Evolutionary conservation across 2,113 vertebrate genomes (phyloP).

Genomic region (Proteles cristata): DNA sequence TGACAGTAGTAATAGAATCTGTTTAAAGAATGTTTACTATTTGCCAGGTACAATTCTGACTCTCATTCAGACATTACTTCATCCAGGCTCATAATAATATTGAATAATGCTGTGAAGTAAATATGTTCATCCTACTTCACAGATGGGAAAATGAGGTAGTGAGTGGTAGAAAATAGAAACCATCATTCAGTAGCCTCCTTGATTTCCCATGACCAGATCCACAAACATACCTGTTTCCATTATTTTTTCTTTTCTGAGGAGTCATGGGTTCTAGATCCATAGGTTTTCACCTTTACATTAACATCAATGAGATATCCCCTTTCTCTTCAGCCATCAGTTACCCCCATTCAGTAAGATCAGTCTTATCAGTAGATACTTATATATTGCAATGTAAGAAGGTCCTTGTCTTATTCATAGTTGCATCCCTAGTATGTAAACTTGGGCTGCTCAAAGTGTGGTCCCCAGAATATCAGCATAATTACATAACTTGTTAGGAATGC

Average conservation of each 20-base stretch:
- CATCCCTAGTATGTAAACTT: neutral
- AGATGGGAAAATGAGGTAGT: neutral
- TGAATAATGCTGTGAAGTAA: neutral
- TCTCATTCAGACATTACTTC: neutral
- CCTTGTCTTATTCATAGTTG: neutral
- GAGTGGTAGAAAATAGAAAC: constrained; percentile 15
- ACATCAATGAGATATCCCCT: neutral
- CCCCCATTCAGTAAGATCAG: neutral
- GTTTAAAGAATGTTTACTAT: neutral
- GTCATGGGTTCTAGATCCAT: neutral
- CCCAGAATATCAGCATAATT: neutral
- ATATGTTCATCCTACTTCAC: neutral
- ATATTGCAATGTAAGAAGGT: neutral
- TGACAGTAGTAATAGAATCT: neutral
- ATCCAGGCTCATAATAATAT: neutral
- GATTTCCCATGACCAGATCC: neutral
- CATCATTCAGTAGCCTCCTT: neutral
- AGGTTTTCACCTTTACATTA: neutral
- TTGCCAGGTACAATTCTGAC: neutral
- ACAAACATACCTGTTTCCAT: neutral
- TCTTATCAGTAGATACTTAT: neutral
- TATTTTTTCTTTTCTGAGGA: neutral
- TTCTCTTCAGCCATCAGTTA: neutral
- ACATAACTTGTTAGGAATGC: neutral
- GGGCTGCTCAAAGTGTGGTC: neutral